A percentile compares a stretch with the other conserved stretches of the same genome.
phyloP scores from a whole-genome alignment of 2,797 vertebrate genomes.

The Coregonus suidteri region DNA sequence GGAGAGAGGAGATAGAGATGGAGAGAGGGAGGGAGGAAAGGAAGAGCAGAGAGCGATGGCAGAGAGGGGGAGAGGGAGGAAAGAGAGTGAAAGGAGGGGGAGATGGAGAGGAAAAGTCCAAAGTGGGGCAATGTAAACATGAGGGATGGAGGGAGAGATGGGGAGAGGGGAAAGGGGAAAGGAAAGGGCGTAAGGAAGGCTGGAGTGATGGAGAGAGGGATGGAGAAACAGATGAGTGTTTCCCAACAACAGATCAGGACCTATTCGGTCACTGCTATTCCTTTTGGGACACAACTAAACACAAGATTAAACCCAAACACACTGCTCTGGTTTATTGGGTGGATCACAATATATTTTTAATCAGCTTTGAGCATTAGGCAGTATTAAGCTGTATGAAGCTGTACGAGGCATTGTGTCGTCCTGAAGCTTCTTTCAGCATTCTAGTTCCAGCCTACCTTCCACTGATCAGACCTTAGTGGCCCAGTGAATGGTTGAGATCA shows the following conservation, averaged over 20 bases:
- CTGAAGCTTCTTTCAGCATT: too few species aligned
- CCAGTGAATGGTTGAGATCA: too few species aligned
- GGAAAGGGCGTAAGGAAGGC: background rate
- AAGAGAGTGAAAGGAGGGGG: background rate
- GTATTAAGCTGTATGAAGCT: too few species aligned
- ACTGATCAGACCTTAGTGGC: too few species aligned
- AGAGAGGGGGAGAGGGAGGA: background rate
- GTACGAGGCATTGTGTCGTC: too few species aligned
- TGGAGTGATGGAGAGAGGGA: background rate
- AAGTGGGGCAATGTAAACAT: background rate
- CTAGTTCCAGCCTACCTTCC: too few species aligned
- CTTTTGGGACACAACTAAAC: too few species aligned
- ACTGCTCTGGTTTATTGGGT: background rate
- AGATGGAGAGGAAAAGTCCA: background rate
- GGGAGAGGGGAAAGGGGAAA: slow-evolving; percentile 14
- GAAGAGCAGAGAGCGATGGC: too few species aligned
- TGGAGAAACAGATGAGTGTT: background rate
- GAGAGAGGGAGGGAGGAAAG: background rate
- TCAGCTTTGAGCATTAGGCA: background rate
- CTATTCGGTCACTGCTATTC: background rate
- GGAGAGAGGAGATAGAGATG: too few species aligned
- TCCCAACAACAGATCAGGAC: background rate
- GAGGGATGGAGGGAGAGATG: slow-evolving; percentile 1
- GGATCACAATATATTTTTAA: too few species aligned
- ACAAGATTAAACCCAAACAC: background rate